A percentile compares a stretch with the other conserved stretches of the same genome.
Conservation (phyloP, 2,797 vertebrate genomes). For the Hozukius guyotensis region DNA sequence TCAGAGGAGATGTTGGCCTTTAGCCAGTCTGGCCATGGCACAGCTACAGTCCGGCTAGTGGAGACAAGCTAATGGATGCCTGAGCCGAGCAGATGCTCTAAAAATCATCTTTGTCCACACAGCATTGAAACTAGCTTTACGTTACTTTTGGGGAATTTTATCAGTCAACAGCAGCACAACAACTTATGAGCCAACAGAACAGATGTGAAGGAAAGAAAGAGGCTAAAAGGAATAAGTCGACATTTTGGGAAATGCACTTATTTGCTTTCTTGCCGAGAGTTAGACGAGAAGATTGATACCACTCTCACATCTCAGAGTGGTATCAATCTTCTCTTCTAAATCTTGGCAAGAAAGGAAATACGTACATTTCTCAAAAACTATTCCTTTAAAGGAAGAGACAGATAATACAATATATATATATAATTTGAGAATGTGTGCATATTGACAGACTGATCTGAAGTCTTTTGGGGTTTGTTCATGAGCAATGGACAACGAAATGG, state of each 20-base stretch:
- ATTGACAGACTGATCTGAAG: neutral
- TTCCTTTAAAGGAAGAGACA: neutral
- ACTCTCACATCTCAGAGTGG: neutral
- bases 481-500: neutral
- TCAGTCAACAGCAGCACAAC: conserved; percentile 29
- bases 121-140: conserved; percentile 40
- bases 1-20: conserved; percentile 41
- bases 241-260: neutral
- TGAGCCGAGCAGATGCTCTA: neutral
- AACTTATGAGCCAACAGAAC: conserved; percentile 2
- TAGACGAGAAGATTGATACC: neutral
- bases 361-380: conserved; percentile 5
- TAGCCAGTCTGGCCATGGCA: conserved; percentile 6
- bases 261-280: neutral
- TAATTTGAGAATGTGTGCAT: neutral
- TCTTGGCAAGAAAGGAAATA: neutral
- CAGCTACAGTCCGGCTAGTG: conserved; percentile 43
- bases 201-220: neutral
- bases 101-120: conserved; percentile 10
- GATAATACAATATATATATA: neutral
- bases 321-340: neutral
- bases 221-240: neutral
- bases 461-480: conserved; percentile 8
- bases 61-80: conserved; percentile 46
- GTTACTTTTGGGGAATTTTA: neutral